Percentiles rank a stretch among this genome's conserved stretches.
Conservation (phyloP, 2,113 vertebrate genomes). For the Sebastes fasciatus region DNA sequence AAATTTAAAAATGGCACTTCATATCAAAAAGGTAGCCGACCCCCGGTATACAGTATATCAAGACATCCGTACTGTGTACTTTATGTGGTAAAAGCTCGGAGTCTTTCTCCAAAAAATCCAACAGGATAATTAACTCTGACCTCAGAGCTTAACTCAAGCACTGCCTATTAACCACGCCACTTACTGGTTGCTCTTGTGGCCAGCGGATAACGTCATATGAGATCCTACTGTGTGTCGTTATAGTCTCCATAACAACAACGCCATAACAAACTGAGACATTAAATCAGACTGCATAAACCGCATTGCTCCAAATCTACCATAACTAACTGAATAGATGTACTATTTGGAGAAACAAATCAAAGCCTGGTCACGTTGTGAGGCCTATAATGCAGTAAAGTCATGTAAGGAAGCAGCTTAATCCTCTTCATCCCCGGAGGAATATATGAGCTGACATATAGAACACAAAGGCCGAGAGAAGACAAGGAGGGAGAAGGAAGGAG, state of each 20-base stretch:
- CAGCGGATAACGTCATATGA: conserved; percentile 13
- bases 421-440: conserved; percentile 31
- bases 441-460: conserved; percentile 44
- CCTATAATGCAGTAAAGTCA: conserved; percentile 22
- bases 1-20: too few species aligned
- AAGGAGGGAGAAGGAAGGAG: conserved; percentile 11
- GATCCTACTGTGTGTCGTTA: neutral
- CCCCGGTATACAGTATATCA: neutral
- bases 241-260: conserved; percentile 28
- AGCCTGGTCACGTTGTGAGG: neutral
- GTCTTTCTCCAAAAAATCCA: conserved; percentile 12
- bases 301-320: neutral
- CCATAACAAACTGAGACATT: conserved; percentile 14
- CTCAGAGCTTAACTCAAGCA: conserved; percentile 20
- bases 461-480: neutral
- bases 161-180: neutral
- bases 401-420: conserved; percentile 44
- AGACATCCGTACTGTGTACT: neutral
- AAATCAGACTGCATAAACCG: neutral
- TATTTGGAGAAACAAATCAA: conserved; percentile 3
- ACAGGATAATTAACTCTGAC: conserved; percentile 33
- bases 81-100: neutral
- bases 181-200: conserved; percentile 14
- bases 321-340: neutral
- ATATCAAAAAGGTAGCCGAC: too few species aligned